Evolutionary conservation across 2,888 invertebrate species (phyloP).

Genomic region (Elegia similella): DNA sequence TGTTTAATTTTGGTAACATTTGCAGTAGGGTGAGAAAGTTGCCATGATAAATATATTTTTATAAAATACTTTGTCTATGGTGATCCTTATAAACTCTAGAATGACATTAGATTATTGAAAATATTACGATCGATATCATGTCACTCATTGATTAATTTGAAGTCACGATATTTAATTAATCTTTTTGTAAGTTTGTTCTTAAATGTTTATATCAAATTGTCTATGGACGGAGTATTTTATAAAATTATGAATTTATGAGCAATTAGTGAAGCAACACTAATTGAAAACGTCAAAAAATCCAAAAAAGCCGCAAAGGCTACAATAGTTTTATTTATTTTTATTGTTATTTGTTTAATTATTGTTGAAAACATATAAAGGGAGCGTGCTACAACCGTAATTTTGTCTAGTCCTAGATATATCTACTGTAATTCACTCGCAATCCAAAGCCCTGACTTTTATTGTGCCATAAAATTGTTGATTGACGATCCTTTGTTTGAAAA

Average conservation of each 20-base stretch:
- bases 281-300: constrained; percentile 74
- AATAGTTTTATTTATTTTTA: constrained; percentile 70
- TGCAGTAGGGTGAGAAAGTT: too few species aligned
- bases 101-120: too few species aligned
- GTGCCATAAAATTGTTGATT: constrained; percentile 72
- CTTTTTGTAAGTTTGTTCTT: too few species aligned
- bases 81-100: too few species aligned
- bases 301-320: constrained; percentile 71
- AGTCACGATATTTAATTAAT: too few species aligned
- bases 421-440: constrained; percentile 56
- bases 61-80: too few species aligned
- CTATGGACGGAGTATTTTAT: constrained; percentile 48
- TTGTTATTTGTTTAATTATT: constrained; percentile 70
- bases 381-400: constrained; percentile 54
- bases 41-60: not conserved
- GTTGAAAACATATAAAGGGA: constrained; percentile 50
- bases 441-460: constrained; percentile 57
- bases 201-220: constrained; percentile 31
- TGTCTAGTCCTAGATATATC: constrained; percentile 66
- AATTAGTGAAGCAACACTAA: constrained; percentile 78
- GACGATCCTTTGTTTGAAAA: constrained; percentile 69
- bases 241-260: constrained; percentile 61
- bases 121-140: too few species aligned
- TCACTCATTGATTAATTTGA: too few species aligned
- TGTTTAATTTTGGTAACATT: too few species aligned